Evolutionary conservation across 2,888 invertebrate genomes (phyloP).

Genomic region (Pristionchus arcanus): DNA sequence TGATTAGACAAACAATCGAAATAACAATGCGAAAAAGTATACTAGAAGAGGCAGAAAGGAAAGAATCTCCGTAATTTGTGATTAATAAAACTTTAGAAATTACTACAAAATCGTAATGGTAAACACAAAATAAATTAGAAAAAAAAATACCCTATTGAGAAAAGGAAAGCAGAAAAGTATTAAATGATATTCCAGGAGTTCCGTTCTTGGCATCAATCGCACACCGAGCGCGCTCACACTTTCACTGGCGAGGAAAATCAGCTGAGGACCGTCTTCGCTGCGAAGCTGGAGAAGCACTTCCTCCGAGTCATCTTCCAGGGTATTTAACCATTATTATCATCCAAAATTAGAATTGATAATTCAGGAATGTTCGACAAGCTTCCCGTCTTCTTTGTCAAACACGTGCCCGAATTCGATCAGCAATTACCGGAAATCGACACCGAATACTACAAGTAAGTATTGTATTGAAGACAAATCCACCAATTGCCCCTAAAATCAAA

Average conservation of each 20-base stretch:
- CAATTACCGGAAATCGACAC: slow-evolving; percentile 69
- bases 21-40: background rate
- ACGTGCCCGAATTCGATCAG: slow-evolving; percentile 67
- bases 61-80: no score
- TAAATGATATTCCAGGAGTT: slow-evolving; percentile 57
- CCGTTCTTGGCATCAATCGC: slow-evolving; percentile 67
- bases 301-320: slow-evolving; percentile 92
- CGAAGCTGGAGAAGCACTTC: slow-evolving; percentile 88
- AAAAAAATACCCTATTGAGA: no score
- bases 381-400: slow-evolving; percentile 85
- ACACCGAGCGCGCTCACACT: slow-evolving; percentile 65
- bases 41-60: no score
- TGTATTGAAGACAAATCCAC: background rate
- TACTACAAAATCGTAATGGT: no score
- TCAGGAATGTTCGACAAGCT: slow-evolving; percentile 88
- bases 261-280: slow-evolving; percentile 88
- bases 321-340: slow-evolving; percentile 9
- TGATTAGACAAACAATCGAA: background rate
- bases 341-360: background rate
- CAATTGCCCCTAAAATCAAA: no score
- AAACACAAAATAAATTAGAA: no score
- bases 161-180: background rate
- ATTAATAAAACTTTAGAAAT: no score
- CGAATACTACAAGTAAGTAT: slow-evolving; percentile 64
- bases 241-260: slow-evolving; percentile 91